These are phyloP conservation scores for Cremastinae sp. DNA, from an alignment of 2,888 invertebrate species.

Conservation along the genomic window DNA sequence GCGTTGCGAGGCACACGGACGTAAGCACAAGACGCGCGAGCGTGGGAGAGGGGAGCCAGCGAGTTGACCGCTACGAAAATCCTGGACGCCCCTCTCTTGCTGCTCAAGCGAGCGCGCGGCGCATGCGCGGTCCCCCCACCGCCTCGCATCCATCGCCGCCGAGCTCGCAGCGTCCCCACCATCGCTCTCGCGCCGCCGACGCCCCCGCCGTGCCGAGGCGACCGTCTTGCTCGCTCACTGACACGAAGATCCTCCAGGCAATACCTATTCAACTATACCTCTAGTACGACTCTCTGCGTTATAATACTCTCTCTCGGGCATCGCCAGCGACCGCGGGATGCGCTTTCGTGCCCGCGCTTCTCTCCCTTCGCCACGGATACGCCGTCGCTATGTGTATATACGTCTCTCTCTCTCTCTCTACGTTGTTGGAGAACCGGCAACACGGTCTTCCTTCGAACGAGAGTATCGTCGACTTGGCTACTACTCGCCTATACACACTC, in stretches of 20 bases:
- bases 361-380: slow-evolving; percentile 45
- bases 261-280: slow-evolving; percentile 83
- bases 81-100: slow-evolving; percentile 71
- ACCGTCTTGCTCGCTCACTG: slow-evolving; percentile 71
- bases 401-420: slow-evolving; percentile 43
- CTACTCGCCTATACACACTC: not conserved
- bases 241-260: slow-evolving; percentile 81
- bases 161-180: slow-evolving; percentile 74
- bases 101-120: slow-evolving; percentile 67
- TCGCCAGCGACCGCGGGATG: slow-evolving; percentile 51
- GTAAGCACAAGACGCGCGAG: slow-evolving; percentile 31
- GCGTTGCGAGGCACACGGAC: no score
- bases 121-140: slow-evolving; percentile 64
- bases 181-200: slow-evolving; percentile 41
- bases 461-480: slow-evolving; percentile 70
- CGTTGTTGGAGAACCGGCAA: slow-evolving; percentile 73
- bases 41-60: slow-evolving; percentile 57
- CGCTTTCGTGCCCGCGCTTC: slow-evolving; percentile 46
- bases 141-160: slow-evolving; percentile 73
- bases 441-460: slow-evolving; percentile 73
- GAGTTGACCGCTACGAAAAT: slow-evolving; percentile 63
- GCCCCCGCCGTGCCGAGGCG: slow-evolving; percentile 62
- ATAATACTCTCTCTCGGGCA: slow-evolving; percentile 60
- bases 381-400: no score
- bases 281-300: slow-evolving; percentile 81